These are phyloP conservation scores for Podocnemis expansa DNA, from an alignment of 2,113 vertebrate species.

Conservation along the genomic window DNA sequence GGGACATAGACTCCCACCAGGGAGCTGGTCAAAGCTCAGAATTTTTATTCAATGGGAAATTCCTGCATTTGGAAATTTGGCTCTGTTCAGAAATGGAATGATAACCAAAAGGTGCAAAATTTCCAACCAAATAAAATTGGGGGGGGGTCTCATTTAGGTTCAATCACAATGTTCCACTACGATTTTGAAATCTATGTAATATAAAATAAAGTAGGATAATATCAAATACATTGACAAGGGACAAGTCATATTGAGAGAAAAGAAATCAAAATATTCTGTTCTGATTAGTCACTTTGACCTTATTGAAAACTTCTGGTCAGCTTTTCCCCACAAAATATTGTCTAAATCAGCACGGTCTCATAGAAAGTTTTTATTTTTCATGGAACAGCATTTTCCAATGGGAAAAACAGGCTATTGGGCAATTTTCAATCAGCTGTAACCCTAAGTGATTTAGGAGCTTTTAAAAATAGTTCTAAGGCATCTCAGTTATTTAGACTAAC, in stretches of 20 bases:
- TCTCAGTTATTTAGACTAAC: no score
- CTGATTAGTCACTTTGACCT: no score
- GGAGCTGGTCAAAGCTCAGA: background rate
- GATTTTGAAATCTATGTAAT: background rate
- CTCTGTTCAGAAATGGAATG: background rate
- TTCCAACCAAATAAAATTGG: no score
- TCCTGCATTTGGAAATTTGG: background rate
- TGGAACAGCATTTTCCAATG: background rate
- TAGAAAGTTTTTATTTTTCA: background rate
- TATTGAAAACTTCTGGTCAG: no score
- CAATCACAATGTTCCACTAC: background rate
- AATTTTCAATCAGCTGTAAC: background rate
- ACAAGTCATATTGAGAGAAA: no score
- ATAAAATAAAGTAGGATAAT: no score
- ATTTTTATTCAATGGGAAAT: fast-evolving
- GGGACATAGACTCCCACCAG: background rate
- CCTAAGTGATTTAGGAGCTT: no score
- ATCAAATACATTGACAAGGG: no score
- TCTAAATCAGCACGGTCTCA: background rate
- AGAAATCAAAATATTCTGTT: no score
- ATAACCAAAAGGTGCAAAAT: background rate
- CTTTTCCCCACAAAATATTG: background rate
- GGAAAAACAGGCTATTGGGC: background rate
- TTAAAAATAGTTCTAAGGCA: no score
- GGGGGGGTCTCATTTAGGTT: background rate